These are phyloP conservation scores for Pectinophora gossypiella DNA, from an alignment of 1,140 invertebrate species.

Conservation along the genomic window DNA sequence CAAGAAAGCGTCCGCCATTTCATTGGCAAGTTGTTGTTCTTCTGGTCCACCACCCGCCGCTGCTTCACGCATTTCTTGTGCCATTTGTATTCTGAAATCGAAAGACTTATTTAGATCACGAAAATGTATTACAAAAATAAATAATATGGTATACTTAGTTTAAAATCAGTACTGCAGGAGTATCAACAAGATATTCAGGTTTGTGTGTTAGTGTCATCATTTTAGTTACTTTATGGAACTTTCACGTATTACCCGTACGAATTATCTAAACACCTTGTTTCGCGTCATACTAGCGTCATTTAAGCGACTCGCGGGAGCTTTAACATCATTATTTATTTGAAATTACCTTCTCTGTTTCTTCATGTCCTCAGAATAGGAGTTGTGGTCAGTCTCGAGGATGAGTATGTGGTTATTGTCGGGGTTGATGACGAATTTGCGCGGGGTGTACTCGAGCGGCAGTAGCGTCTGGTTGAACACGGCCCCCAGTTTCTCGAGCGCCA, in stretches of 20 bases:
- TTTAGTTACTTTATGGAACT: no score
- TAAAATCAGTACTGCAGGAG: slow-evolving; percentile 56
- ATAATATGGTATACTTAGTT: neutral
- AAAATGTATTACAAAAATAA: no score
- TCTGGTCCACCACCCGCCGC: slow-evolving; percentile 87
- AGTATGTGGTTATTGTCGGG: slow-evolving; percentile 94
- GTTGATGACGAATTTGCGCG: slow-evolving; percentile 96
- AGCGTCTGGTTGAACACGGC: slow-evolving; percentile 98
- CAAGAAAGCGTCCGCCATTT: slow-evolving; percentile 97
- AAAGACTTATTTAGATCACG: no score
- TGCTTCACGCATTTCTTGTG: slow-evolving; percentile 97
- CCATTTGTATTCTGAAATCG: slow-evolving; percentile 83
- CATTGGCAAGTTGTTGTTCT: slow-evolving; percentile 94
- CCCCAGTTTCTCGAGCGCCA: slow-evolving; percentile 98
- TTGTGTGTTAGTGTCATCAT: slow-evolving; percentile 64
- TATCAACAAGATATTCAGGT: slow-evolving; percentile 49
- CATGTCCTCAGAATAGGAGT: slow-evolving; percentile 98
- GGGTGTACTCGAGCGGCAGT: slow-evolving; percentile 95
- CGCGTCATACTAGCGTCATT: no score
- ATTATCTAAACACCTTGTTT: no score
- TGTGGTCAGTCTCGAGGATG: slow-evolving; percentile 98
- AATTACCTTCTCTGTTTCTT: slow-evolving; percentile 90
- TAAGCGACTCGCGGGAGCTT: no score
- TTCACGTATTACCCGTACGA: no score
- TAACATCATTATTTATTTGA: no score